Base-by-base conservation (phyloP, 2,888 invertebrate species). In the Ophioninae sp. region DNA sequence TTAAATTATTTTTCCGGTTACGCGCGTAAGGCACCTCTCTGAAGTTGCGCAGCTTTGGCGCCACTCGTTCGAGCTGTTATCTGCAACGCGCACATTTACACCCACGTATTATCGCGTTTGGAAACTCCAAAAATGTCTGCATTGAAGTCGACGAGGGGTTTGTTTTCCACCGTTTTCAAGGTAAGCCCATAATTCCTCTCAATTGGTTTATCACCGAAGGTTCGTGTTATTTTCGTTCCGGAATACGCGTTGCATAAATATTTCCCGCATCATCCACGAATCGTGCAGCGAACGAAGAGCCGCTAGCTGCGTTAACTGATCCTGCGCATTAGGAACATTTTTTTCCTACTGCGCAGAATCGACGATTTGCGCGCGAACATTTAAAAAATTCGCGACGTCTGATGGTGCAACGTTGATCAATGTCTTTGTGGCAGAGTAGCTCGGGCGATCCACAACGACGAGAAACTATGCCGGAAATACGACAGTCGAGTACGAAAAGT, bases 381-480 rank as follows among this genome's bases (percentile, higher is more conserved):
- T 59, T n/a, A 6, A 6, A 37, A 37, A 20, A 20, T 37, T 21
- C 7, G 30, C 20, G 21, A 59, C 6, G 23, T 13, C 23, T 50
- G 0, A 10, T 20, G 13, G 3, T 13, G 23, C 56, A 37, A 37
- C 30, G 7, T 23, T 50, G 7, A 50, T 10, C 50, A 17, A 41
- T 56, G 41, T 23, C 56, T 21, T 20, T n/a, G n/a, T 59, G 50
- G 44, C 8, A 41, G 21, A 56, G 8, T 86, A 91, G 91, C 86
- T 88, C 78, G 86, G 86, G 86, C 88, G 85, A 89, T 88, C 84
- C 86, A 83, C 87, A 76, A 44, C 84, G 83, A 90, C 85, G 82
- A 91, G 91, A 86, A 84, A 84, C 20, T 86, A 89, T 56, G 85
- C 85, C 13, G 87, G 87, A 13, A 85, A 85, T 67, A 87, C 79